Conservation (phyloP, 2,113 vertebrate genomes). For the Poeciliopsis prolifica region DNA sequence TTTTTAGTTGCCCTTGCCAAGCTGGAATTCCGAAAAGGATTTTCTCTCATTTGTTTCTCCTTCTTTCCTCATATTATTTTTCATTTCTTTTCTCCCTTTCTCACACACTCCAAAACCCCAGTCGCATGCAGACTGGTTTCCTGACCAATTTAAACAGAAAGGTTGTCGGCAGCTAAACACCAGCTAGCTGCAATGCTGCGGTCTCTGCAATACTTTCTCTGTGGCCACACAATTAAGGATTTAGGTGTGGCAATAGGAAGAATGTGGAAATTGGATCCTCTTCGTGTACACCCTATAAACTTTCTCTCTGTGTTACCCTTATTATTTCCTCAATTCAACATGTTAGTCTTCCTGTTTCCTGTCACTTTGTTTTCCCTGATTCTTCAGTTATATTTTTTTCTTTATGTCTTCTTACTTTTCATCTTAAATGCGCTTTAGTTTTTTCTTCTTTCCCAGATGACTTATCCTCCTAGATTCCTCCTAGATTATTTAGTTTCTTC, state of each 20-base stretch:
- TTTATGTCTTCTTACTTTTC: constrained; percentile 8
- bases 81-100: constrained; percentile 38
- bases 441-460: not conserved
- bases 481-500: not conserved
- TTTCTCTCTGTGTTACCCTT: constrained; percentile 48
- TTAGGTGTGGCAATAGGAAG: constrained; percentile 84
- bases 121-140: constrained; percentile 72
- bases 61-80: constrained; percentile 69
- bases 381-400: constrained; percentile 9
- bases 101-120: constrained; percentile 63
- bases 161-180: constrained; percentile 74
- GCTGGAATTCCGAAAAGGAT: constrained; percentile 74
- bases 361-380: constrained; percentile 2
- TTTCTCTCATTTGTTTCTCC: constrained; percentile 69
- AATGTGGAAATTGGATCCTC: constrained; percentile 83
- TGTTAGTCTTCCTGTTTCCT: constrained; percentile 39
- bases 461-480: too few relatives aligned
- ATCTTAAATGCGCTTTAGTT: constrained; percentile 5
- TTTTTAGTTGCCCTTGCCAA: constrained; percentile 71
- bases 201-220: constrained; percentile 80
- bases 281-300: constrained; percentile 79
- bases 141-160: constrained; percentile 78
- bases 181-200: constrained; percentile 74
- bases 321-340: constrained; percentile 44
- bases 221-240: constrained; percentile 83